phyloP scores from a whole-genome alignment of 2,888 invertebrate species.

The Palloptera scutellata region DNA sequence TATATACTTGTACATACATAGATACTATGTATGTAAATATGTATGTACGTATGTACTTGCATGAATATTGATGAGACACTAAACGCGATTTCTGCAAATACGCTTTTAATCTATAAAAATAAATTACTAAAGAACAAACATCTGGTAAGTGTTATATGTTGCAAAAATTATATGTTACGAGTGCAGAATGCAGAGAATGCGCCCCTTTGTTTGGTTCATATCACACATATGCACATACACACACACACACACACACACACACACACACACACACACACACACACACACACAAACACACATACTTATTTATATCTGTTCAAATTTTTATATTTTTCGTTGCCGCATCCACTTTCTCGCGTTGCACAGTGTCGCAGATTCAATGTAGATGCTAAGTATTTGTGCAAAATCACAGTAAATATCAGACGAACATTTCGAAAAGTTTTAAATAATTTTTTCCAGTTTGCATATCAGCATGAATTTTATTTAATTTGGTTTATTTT shows the following conservation, averaged over 20 bases:
- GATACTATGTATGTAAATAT: not conserved
- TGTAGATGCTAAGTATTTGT: slow-evolving; percentile 10
- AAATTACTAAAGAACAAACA: slow-evolving; percentile 40
- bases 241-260: not conserved
- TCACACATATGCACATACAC: not conserved
- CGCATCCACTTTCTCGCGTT: not conserved
- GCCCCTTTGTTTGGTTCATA: slow-evolving; percentile 47
- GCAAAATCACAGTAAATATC: slow-evolving; percentile 8
- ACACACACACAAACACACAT: not conserved
- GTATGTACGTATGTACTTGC: not conserved
- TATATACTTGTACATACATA: not conserved
- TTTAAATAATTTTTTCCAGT: not conserved
- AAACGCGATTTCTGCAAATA: slow-evolving; percentile 20
- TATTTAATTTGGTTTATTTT: not conserved
- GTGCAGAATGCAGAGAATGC: slow-evolving; percentile 40
- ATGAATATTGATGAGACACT: not conserved
- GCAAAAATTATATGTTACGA: not conserved
- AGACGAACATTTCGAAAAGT: not conserved
- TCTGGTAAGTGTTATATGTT: slow-evolving; percentile 57
- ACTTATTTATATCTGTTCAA: not conserved
- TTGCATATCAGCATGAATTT: slow-evolving; percentile 7
- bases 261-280: not conserved
- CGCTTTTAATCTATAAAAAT: slow-evolving; percentile 36
- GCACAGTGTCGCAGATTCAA: slow-evolving; percentile 15
- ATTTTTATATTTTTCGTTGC: not conserved